These are phyloP conservation scores for Podargus strigoides DNA, from an alignment of 2,797 vertebrate genomes.

Conservation along the genomic window DNA sequence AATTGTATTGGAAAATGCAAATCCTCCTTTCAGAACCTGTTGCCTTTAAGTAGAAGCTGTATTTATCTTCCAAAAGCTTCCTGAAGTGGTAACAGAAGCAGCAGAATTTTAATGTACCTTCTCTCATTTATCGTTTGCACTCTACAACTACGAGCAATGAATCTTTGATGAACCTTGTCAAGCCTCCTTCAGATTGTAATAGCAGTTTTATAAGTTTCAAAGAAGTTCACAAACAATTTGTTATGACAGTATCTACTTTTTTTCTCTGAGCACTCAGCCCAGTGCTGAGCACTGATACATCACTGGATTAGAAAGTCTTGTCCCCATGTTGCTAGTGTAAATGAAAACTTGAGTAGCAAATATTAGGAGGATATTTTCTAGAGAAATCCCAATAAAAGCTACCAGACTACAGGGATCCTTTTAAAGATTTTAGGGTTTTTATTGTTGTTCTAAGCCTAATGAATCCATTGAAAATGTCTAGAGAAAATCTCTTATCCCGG, in stretches of 20 bases:
- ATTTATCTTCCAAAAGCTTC: not conserved
- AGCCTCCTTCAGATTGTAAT: not conserved
- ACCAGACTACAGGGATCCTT: not conserved
- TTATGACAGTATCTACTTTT: not conserved
- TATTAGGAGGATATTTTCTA: not conserved
- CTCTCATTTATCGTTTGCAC: conserved; percentile 17
- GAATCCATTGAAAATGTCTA: not conserved
- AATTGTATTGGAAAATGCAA: not conserved
- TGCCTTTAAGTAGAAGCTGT: not conserved
- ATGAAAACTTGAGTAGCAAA: not conserved
- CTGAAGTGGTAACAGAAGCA: not conserved
- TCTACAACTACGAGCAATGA: not conserved
- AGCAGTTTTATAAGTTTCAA: not conserved
- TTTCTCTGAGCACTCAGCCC: not conserved
- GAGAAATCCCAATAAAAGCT: not conserved
- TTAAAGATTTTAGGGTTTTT: not conserved
- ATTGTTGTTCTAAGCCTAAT: not conserved
- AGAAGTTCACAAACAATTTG: not conserved
- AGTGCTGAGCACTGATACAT: not conserved
- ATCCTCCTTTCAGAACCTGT: conserved; percentile 8
- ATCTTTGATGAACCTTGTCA: conserved; percentile 42
- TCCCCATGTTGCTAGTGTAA: not conserved
- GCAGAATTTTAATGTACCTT: conserved; percentile 29
- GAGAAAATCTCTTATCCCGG: not conserved
- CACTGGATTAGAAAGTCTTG: not conserved